A percentile compares a stretch with the other conserved stretches of the same genome.
These are phyloP conservation scores for Myoxocephalus aenaeus DNA, from an alignment of 2,797 vertebrate species.

Conservation along the genomic window DNA sequence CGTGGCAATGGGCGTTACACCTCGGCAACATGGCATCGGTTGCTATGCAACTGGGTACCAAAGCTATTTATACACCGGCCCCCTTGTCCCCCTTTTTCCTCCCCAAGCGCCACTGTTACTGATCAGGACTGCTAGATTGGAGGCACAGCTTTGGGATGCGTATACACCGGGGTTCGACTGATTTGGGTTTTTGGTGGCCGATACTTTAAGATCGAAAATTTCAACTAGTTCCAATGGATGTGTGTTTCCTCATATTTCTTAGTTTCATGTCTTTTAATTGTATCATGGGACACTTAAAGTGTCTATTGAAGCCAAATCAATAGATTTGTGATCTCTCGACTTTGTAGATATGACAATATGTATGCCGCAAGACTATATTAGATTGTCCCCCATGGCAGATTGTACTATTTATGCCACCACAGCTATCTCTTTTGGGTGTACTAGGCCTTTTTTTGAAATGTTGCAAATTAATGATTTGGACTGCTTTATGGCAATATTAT, in stretches of 20 bases:
- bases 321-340: neutral
- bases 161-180: slow-evolving; percentile 7
- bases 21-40: slow-evolving; percentile 87
- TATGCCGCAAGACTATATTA: neutral
- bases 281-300: neutral
- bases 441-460: neutral
- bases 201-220: slow-evolving; percentile 14
- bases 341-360: neutral
- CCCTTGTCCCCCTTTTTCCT: slow-evolving; percentile 81
- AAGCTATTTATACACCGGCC: slow-evolving; percentile 88
- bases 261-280: neutral
- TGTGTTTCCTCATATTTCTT: slow-evolving; percentile 1
- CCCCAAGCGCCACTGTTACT: slow-evolving; percentile 78
- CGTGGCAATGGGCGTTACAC: slow-evolving; percentile 86
- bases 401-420: neutral
- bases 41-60: slow-evolving; percentile 88
- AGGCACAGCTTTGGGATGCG: slow-evolving; percentile 64
- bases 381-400: neutral
- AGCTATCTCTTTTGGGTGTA: neutral
- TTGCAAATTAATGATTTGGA: neutral
- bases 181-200: slow-evolving; percentile 15
- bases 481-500: neutral
- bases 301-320: neutral
- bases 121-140: slow-evolving; percentile 74
- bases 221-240: neutral